phyloP scores from a whole-genome alignment of 2,797 vertebrate genomes.

The Xenentodon cancila region DNA sequence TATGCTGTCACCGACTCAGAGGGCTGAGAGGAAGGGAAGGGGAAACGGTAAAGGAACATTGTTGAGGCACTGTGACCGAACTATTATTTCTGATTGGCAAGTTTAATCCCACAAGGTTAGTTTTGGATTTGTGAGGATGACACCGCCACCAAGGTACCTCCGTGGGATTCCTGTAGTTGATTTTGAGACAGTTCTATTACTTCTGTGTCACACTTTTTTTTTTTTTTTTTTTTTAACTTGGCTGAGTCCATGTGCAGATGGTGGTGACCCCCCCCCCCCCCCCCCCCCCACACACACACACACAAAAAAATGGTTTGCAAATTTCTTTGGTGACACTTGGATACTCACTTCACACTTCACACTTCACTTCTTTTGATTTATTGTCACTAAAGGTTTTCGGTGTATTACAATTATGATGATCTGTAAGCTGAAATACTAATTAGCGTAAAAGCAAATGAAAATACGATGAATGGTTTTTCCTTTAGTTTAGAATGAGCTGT shows the following conservation, averaged over 20 bases:
- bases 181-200: conserved; percentile 65
- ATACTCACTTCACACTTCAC: too few species aligned
- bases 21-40: conserved; percentile 34
- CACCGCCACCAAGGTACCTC: conserved; percentile 38
- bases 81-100: conserved; percentile 67
- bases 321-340: conserved; percentile 16
- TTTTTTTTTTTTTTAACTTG: conserved; percentile 40
- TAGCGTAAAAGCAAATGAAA: too few species aligned
- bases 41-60: conserved; percentile 49
- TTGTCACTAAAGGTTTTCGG: background rate
- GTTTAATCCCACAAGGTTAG: conserved; percentile 60
- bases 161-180: conserved; percentile 44
- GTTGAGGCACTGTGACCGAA: conserved; percentile 54
- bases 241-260: conserved; percentile 31
- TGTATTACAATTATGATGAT: too few species aligned
- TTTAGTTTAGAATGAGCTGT: too few species aligned
- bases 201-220: conserved; percentile 51
- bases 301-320: conserved; percentile 26
- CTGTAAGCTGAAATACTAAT: too few species aligned
- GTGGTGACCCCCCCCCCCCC: conserved; percentile 28
- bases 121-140: conserved; percentile 51
- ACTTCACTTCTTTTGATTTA: background rate
- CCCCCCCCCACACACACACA: too few species aligned
- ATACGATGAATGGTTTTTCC: too few species aligned
- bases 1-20: conserved; percentile 53